Base-by-base conservation (phyloP, 2,888 invertebrate species). In the Pherbina coryleti region DNA sequence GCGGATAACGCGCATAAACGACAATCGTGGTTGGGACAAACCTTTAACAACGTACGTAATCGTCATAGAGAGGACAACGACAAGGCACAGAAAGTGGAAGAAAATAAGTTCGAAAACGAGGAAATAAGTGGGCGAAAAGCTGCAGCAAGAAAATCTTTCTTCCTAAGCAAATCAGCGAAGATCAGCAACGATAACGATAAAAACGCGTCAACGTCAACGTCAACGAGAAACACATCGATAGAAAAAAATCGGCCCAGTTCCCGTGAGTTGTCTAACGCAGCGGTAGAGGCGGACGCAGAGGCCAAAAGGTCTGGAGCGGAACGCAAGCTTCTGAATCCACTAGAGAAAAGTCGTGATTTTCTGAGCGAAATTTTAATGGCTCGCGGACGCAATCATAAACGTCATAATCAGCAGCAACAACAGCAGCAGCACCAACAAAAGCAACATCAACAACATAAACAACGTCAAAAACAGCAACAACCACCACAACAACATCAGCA, bases 341-440 rank as follows among this genome's bases (percentile, higher is more conserved):
- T 87, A 80, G 85, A 85, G 81, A 85, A 84, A 80, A 86, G 87
- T 83, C 86, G 87, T 78, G 87, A 87, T 75, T 85, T 88, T 81
- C 83, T 88, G 67, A 86, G 84, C 83, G 87, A 88, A 78, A 86
- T 88, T 82, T 87, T 87, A 85, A 90, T 89, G 89, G 89, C 89
- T 81, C 89, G 89, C 82, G 89, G 89, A 86, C 89, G 89, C 84
- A 88, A 89, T 84, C 88, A 88, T 78, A 86, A 88, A 83, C 86
- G 88, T 25, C 84, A 83, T 76, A 85, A 87, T 75, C 85, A 85
- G 70, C 83, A 84, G 37, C 83, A 85, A 5, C 82, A 82, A 1
- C 81, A 83, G 22, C 82, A 79, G 53, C 79, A 78, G 67, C 74
- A 77, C 51, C 82, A 81, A 67, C 79, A 79, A n/a, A 79, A 78